Conservation (phyloP, 2,797 vertebrate genomes). For the Gorsachius magnificus region DNA sequence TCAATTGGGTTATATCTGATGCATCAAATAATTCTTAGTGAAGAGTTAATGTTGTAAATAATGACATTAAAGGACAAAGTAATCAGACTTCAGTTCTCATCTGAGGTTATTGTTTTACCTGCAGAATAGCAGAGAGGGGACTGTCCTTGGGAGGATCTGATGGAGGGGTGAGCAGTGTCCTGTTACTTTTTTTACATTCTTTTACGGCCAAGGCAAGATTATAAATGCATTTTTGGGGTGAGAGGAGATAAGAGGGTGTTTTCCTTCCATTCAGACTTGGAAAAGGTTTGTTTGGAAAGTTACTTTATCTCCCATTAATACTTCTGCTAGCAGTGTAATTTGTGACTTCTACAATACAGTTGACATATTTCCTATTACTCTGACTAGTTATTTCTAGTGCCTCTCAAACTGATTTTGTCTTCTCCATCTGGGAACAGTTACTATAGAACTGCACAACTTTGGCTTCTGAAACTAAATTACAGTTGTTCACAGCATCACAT, state of each 20-base stretch:
- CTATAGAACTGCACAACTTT: background rate
- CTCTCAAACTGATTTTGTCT: background rate
- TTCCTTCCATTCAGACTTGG: background rate
- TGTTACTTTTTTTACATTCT: slow-evolving; percentile 30
- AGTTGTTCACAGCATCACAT: background rate
- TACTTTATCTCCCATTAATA: background rate
- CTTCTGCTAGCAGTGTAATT: background rate
- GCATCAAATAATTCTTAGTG: background rate
- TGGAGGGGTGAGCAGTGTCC: slow-evolving; percentile 86
- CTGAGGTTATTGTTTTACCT: slow-evolving; percentile 47
- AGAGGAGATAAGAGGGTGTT: background rate
- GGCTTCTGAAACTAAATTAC: background rate
- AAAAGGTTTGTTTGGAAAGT: background rate
- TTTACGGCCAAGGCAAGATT: slow-evolving; percentile 26
- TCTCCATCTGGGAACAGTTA: background rate
- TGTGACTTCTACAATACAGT: background rate
- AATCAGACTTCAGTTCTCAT: slow-evolving; percentile 31
- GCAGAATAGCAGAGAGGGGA: slow-evolving; percentile 93
- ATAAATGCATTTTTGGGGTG: background rate
- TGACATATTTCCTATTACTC: background rate
- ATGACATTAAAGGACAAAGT: background rate
- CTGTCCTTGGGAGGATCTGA: slow-evolving; percentile 92
- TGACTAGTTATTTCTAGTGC: background rate
- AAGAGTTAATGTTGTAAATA: background rate
- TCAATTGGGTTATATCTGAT: background rate